Evolutionary conservation across 2,797 vertebrate species (phyloP).

Genomic region (Acomys russatus): DNA sequence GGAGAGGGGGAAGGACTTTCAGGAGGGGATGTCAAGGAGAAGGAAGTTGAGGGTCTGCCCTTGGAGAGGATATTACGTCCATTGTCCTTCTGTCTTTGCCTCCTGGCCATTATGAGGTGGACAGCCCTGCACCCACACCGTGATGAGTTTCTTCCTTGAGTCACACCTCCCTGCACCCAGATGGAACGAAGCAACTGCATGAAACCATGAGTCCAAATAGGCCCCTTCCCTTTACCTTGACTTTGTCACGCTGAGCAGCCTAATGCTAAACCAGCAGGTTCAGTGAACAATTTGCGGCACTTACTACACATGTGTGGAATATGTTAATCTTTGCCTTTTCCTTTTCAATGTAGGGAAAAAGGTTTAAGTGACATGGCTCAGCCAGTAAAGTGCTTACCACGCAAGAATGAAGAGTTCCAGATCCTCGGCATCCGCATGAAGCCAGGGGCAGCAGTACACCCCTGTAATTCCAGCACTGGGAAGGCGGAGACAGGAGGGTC

Average conservation of each 20-base stretch:
- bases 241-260: background rate
- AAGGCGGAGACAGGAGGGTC: background rate
- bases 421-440: background rate
- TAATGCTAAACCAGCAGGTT: background rate
- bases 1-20: background rate
- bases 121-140: background rate
- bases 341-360: slow-evolving; percentile 27
- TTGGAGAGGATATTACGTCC: background rate
- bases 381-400: background rate
- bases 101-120: background rate
- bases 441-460: background rate
- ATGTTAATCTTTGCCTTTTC: background rate
- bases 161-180: background rate
- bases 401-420: background rate
- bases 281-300: background rate
- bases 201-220: background rate
- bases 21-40: background rate
- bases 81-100: background rate
- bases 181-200: background rate
- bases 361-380: background rate
- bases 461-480: background rate
- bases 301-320: background rate
- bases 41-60: background rate
- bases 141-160: background rate
- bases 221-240: background rate